A percentile compares a stretch with the other conserved stretches of the same genome.
These are phyloP conservation scores for Helicoverpa zea DNA, from an alignment of 1,140 invertebrate species.

Conservation along the genomic window DNA sequence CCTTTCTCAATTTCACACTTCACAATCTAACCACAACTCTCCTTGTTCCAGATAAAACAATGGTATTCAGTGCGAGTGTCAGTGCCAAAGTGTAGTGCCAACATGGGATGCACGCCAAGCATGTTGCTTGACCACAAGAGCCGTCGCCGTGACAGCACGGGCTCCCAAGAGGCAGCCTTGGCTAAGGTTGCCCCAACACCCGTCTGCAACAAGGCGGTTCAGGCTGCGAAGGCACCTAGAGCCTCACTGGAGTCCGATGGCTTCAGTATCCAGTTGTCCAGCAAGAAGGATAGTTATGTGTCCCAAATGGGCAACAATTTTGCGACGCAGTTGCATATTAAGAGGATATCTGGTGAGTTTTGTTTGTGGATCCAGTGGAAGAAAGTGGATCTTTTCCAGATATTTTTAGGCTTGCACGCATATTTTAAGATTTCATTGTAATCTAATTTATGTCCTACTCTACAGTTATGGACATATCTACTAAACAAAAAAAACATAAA, in stretches of 20 bases:
- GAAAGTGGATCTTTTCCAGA: background rate
- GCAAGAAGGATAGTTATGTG: constrained; percentile 84
- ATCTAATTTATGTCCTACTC: no score
- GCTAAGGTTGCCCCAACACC: constrained; percentile 78
- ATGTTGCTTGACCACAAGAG: constrained; percentile 86
- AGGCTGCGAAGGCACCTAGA: constrained; percentile 76
- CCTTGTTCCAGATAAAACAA: constrained; percentile 73
- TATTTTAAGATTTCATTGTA: no score
- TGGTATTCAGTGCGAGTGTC: constrained; percentile 70
- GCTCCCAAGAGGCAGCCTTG: constrained; percentile 78
- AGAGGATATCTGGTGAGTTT: constrained; percentile 84
- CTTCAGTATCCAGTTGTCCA: constrained; percentile 82
- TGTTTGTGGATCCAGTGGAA: background rate
- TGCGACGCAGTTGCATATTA: constrained; percentile 85
- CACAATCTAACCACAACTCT: background rate
- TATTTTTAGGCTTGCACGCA: no score
- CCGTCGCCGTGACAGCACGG: constrained; percentile 82
- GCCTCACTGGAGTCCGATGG: constrained; percentile 82
- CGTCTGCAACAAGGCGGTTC: constrained; percentile 79
- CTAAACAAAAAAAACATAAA: no score
- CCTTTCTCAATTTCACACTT: no score
- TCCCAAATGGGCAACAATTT: constrained; percentile 86
- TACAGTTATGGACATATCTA: no score
- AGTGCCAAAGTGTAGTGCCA: constrained; percentile 82
- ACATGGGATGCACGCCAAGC: constrained; percentile 85